Conservation (phyloP, 1,140 invertebrate species). For the Nephotettix cincticeps region DNA sequence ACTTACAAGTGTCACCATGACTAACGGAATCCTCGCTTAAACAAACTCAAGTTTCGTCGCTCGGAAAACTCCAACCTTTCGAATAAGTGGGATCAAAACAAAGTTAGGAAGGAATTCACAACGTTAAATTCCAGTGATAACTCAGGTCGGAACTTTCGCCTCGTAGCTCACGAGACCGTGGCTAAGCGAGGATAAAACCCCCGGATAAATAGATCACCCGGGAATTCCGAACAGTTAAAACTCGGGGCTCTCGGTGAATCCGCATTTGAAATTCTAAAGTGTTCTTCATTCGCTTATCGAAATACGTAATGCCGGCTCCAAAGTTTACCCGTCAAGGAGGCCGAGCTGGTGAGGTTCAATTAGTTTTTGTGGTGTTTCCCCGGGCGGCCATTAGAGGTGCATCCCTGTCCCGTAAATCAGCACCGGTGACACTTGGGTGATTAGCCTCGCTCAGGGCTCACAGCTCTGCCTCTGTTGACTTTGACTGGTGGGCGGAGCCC, state of each 20-base stretch:
- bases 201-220: not conserved
- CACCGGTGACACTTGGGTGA: no score
- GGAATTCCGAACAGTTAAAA: slow-evolving; percentile 1
- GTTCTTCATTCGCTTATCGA: not conserved
- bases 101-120: slow-evolving; percentile 3
- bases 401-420: no score
- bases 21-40: not conserved
- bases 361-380: not conserved
- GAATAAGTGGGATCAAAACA: not conserved
- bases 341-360: not conserved
- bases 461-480: no score
- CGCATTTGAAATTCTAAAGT: not conserved
- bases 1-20: no score
- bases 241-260: not conserved
- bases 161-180: not conserved
- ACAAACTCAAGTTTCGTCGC: no score
- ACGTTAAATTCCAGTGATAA: not conserved
- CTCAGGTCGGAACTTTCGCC: not conserved
- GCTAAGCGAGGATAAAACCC: slow-evolving; percentile 1
- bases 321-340: not conserved
- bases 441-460: no score
- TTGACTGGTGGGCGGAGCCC: no score
- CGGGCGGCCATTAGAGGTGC: not conserved
- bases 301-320: not conserved
- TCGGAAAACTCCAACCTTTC: no score